A percentile compares a stretch with the other conserved stretches of the same genome.
Conservation (phyloP, 2,113 vertebrate species). For the Tympanuchus pallidicinctus region DNA sequence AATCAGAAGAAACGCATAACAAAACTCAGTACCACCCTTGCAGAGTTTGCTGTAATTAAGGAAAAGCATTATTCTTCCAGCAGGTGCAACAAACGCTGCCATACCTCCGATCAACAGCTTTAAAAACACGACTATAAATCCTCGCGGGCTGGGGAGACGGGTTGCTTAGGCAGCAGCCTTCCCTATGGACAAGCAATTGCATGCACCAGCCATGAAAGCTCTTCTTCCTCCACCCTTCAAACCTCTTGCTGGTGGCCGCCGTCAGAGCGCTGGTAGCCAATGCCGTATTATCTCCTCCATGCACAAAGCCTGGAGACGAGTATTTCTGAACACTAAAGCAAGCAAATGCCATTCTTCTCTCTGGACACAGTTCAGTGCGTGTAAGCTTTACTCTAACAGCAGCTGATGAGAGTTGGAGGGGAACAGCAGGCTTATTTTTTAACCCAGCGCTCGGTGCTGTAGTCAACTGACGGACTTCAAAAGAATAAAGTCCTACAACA, state of each 20-base stretch:
- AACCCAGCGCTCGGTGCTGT: not conserved
- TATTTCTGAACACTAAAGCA: not conserved
- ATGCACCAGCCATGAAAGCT: not conserved
- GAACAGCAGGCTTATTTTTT: not conserved
- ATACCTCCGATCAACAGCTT: not conserved
- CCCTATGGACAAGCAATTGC: not conserved
- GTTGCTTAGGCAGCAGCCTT: not conserved
- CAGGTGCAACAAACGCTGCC: not conserved
- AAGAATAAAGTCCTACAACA: not conserved
- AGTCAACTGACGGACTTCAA: not conserved
- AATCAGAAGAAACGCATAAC: not conserved
- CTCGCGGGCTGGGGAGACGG: not conserved
- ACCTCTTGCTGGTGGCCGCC: not conserved
- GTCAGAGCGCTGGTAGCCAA: rapidly evolving
- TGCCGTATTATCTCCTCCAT: rapidly evolving
- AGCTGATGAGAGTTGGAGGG: not conserved
- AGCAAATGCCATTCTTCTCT: not conserved
- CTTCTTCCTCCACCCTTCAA: not conserved
- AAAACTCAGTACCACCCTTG: not conserved
- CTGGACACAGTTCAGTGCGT: not conserved
- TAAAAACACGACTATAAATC: not conserved
- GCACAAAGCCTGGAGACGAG: not conserved
- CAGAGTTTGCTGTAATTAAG: not conserved
- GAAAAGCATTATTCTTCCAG: not conserved
- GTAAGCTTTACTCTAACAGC: not conserved